phyloP scores from a whole-genome alignment of 2,797 vertebrate species.

The Gymnoscopelus microlampas region DNA sequence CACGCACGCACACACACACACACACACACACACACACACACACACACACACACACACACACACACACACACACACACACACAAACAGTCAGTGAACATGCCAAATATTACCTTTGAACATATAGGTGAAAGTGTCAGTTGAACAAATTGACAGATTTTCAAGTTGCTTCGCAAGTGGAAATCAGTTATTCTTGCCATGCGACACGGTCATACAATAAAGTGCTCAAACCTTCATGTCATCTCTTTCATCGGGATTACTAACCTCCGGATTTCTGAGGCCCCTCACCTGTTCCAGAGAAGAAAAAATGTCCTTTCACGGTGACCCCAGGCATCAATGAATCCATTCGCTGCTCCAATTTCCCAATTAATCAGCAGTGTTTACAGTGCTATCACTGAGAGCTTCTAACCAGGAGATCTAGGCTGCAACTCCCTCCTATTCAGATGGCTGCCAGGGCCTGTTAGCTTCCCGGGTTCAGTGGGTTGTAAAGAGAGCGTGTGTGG shows the following conservation, averaged over 20 bases:
- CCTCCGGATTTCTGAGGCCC: slow-evolving; percentile 23
- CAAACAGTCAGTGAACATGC: no score
- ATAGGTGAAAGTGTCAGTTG: no score
- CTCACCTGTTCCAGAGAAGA: no score
- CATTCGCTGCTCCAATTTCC: slow-evolving; percentile 45
- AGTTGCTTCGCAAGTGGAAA: no score
- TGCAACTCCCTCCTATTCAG: slow-evolving; percentile 68
- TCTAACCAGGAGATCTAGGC: slow-evolving; percentile 59
- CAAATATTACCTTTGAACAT: no score
- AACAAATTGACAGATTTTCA: no score
- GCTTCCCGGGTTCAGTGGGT: slow-evolving; percentile 69
- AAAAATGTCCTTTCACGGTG: no score
- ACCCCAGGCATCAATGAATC: slow-evolving; percentile 48
- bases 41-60: not conserved
- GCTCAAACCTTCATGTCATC: slow-evolving; percentile 17
- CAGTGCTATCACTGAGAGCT: slow-evolving; percentile 47
- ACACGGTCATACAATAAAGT: no score
- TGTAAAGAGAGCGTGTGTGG: slow-evolving; percentile 62
- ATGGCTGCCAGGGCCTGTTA: slow-evolving; percentile 75
- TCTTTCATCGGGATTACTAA: not conserved
- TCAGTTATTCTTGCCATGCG: no score
- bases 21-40: not conserved
- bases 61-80: no score
- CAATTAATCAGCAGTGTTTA: slow-evolving; percentile 65
- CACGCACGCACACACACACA: no score